These are phyloP conservation scores for Neoitamus cyanurus DNA, from an alignment of 2,888 invertebrate species.

Conservation along the genomic window DNA sequence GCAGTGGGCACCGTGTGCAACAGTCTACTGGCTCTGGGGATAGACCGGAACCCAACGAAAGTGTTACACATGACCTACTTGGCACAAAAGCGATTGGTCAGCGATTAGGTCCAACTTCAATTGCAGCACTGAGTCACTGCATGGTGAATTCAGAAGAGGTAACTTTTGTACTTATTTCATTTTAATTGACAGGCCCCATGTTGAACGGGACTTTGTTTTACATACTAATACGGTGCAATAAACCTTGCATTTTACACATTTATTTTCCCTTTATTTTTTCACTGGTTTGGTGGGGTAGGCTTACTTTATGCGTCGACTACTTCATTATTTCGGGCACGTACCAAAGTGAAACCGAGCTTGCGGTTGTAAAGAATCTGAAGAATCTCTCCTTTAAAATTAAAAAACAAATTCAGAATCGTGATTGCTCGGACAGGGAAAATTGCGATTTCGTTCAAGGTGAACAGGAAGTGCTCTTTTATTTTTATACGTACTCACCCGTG, in stretches of 20 bases:
- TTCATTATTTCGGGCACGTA: constrained; percentile 17
- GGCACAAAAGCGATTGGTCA: constrained; percentile 25
- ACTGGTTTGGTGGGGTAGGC: neutral
- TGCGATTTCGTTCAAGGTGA: neutral
- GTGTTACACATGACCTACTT: constrained; percentile 32
- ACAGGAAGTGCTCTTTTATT: neutral
- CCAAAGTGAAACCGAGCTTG: neutral
- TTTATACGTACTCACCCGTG: constrained; percentile 72
- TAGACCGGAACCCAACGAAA: neutral
- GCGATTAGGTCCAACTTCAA: constrained; percentile 23
- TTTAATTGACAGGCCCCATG: neutral
- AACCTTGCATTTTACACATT: neutral
- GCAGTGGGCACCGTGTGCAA: neutral
- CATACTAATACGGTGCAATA: neutral
- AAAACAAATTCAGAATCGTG: neutral
- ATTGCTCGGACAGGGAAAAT: neutral
- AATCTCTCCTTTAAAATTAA: neutral
- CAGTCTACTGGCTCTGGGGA: neutral
- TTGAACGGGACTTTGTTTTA: neutral
- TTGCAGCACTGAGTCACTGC: too few species aligned
- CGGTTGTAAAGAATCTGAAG: neutral
- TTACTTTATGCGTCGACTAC: neutral
- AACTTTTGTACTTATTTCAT: neutral
- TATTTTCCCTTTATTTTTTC: neutral
- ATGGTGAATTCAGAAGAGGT: too few species aligned